These are phyloP conservation scores for Netelia virgata DNA, from an alignment of 2,888 invertebrate species.

Conservation along the genomic window DNA sequence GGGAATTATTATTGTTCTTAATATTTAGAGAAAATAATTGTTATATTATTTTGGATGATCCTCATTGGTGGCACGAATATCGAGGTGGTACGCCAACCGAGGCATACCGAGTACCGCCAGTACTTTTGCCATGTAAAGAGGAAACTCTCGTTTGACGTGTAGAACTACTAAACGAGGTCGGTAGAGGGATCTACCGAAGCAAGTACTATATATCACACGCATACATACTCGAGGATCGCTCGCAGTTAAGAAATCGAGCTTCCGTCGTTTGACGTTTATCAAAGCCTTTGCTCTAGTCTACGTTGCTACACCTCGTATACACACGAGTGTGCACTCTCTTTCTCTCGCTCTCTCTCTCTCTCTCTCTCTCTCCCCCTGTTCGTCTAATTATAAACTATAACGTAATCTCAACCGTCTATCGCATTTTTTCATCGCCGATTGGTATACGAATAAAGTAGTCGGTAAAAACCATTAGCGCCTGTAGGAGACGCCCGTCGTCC, in stretches of 20 bases:
- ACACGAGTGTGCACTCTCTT: not conserved
- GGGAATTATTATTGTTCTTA: not conserved
- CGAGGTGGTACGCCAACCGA: not conserved
- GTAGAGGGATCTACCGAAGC: conserved; percentile 15
- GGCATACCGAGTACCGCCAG: not conserved
- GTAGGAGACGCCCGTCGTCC: too few relatives aligned
- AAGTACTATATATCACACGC: conserved; percentile 31
- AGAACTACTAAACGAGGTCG: conserved; percentile 49
- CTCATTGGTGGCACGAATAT: not conserved
- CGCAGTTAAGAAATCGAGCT: conserved; percentile 74
- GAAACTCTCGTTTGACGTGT: conserved; percentile 66
- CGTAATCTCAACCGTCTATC: not conserved
- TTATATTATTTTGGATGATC: not conserved
- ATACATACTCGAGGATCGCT: conserved; percentile 47
- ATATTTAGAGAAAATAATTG: not conserved
- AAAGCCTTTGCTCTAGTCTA: conserved; percentile 39
- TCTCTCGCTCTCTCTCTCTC: too few relatives aligned
- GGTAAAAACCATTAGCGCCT: not conserved
- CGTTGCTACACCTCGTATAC: conserved; percentile 61
- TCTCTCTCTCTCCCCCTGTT: too few relatives aligned
- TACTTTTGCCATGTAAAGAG: not conserved
- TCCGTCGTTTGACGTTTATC: conserved; percentile 66
- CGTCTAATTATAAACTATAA: not conserved
- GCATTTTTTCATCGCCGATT: not conserved
- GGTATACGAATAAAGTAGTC: not conserved